Base-by-base conservation (phyloP, 1,140 invertebrate genomes). In the Anagrus nilaparvatae region DNA sequence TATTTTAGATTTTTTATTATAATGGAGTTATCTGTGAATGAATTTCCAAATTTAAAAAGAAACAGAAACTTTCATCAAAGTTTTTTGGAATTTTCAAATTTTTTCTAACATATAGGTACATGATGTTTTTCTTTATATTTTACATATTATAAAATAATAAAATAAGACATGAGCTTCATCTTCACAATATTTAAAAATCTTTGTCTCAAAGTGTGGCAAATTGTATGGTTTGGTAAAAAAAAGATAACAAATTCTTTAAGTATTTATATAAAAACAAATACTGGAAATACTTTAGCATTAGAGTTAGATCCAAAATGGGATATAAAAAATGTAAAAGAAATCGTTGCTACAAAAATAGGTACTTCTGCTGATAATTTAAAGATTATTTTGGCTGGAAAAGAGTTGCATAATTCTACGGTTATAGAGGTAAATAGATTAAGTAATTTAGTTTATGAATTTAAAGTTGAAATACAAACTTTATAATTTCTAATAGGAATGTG, bases 341-440 rank as follows among this genome's bases (percentile, higher is more conserved):
- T 79, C 29, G 71, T 87, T 7, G 79, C 80, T 0, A 76, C 78
- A 3, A 71, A 77, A 57, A 63, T 87, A 32, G 80, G 79, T 0
- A 65, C 84, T 34, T 58, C 73, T 29, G 74, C 79, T 2, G 73
- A 82, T 16, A 80, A 87, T 55, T 69, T 87, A 3, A 84, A 84
- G 60, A 84, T 90, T 30, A 87, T 90, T 57, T 84, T 90, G 63
- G 84, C 84, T 31, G 87, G 87, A 12, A 87, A 87, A 63, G 82
- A 87, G 58, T 60, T 90, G 1, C 75, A 79, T 42, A 80, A 88
- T 63, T 75, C 78, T 9, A 78, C 76, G 10, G 71, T 77, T 27
- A 75, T 87, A 46, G 73, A 81, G 64, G 83, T 84, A 47, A 36
- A 27, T 36, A 24, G 17, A 25, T 36, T 38, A 38, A 42, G 21